Evolutionary conservation across 2,888 invertebrate genomes (phyloP).

Genomic region (Trissolcus brochymenae): DNA sequence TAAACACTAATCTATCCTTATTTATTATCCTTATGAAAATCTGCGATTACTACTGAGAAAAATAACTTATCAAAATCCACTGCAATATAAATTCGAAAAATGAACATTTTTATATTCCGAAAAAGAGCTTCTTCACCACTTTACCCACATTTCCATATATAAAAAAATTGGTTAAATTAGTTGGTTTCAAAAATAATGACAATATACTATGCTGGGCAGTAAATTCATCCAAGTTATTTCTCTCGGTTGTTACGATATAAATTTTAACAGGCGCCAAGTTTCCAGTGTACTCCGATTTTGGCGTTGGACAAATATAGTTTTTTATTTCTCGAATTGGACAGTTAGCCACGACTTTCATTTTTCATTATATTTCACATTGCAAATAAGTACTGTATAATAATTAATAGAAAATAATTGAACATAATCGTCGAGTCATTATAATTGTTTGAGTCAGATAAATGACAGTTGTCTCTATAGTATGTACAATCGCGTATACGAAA

Average conservation of each 20-base stretch:
- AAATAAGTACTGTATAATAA: background rate
- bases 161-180: no score
- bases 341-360: slow-evolving; percentile 10
- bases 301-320: slow-evolving; percentile 14
- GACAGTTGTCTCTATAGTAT: background rate
- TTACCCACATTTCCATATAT: no score
- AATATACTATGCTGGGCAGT: background rate
- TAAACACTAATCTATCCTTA: slow-evolving; percentile 6
- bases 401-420: background rate
- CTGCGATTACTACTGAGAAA: slow-evolving; percentile 2
- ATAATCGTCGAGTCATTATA: background rate
- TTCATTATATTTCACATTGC: slow-evolving; percentile 9
- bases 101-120: background rate
- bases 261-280: slow-evolving; percentile 13
- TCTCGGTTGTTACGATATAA: slow-evolving; percentile 1
- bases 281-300: slow-evolving; percentile 15
- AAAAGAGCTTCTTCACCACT: no score
- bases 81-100: background rate
- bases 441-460: background rate
- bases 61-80: slow-evolving; percentile 1
- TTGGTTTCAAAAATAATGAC: background rate
- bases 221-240: slow-evolving; percentile 4
- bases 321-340: slow-evolving; percentile 8
- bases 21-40: background rate
- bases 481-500: background rate